These are phyloP conservation scores for Merluccius polli DNA, from an alignment of 2,797 vertebrate species.

Conservation along the genomic window DNA sequence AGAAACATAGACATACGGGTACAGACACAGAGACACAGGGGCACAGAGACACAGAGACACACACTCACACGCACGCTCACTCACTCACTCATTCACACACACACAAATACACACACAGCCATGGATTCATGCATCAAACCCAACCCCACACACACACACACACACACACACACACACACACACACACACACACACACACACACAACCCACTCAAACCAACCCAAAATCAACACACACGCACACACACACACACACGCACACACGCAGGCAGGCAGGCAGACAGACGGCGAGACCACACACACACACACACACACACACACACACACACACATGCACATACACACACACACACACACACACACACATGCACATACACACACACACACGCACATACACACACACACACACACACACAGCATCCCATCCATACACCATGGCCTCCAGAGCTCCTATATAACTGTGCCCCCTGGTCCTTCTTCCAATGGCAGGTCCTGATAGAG, in stretches of 20 bases:
- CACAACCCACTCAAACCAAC: neutral
- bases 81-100: too few relatives aligned
- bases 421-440: neutral
- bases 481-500: slow-evolving; percentile 90
- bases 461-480: neutral
- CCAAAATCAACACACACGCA: neutral
- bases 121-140: too few relatives aligned
- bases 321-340: too few relatives aligned
- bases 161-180: too few relatives aligned
- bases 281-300: neutral
- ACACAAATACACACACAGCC: neutral
- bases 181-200: neutral
- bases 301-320: neutral
- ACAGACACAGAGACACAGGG: too few relatives aligned
- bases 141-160: too few relatives aligned
- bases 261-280: neutral
- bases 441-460: neutral
- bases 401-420: neutral
- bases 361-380: slow-evolving; percentile 1
- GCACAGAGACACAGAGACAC: too few relatives aligned
- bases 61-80: too few relatives aligned
- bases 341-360: too few relatives aligned
- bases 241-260: neutral
- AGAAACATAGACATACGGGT: too few relatives aligned
- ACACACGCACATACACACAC: neutral